A percentile compares a stretch with the other conserved stretches of the same genome.
phyloP scores from a whole-genome alignment of 2,888 invertebrate genomes.

The Eumacrocentrus americanus region DNA sequence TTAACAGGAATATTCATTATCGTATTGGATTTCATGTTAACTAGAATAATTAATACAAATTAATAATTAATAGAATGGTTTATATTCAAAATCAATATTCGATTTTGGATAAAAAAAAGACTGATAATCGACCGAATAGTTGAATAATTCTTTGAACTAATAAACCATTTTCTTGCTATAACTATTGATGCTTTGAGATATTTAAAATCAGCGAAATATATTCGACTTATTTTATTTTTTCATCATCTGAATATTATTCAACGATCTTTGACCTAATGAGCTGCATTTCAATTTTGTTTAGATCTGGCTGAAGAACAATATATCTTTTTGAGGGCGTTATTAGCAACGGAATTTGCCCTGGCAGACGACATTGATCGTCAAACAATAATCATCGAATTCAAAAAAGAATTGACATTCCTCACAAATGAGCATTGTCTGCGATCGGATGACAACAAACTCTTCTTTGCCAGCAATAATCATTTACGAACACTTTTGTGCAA shows the following conservation, averaged over 20 bases:
- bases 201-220: no score
- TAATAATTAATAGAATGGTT: constrained; percentile 43
- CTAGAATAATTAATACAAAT: constrained; percentile 31
- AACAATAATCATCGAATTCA: constrained; percentile 48
- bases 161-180: no score
- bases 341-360: constrained; percentile 54
- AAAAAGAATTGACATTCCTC: constrained; percentile 42
- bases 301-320: constrained; percentile 49
- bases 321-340: constrained; percentile 45
- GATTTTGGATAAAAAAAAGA: no score
- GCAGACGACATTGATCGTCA: constrained; percentile 39
- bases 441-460: constrained; percentile 43
- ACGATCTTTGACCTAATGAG: no score
- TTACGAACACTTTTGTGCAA: constrained; percentile 67
- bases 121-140: no score
- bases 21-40: no score
- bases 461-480: constrained; percentile 61
- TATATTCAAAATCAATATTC: no score
- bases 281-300: constrained; percentile 37
- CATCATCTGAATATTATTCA: no score
- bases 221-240: no score
- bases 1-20: no score
- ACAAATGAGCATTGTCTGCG: constrained; percentile 42
- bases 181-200: no score
- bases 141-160: no score